Conservation (phyloP, 2,888 invertebrate genomes). For the Lasius fuliginosus region DNA sequence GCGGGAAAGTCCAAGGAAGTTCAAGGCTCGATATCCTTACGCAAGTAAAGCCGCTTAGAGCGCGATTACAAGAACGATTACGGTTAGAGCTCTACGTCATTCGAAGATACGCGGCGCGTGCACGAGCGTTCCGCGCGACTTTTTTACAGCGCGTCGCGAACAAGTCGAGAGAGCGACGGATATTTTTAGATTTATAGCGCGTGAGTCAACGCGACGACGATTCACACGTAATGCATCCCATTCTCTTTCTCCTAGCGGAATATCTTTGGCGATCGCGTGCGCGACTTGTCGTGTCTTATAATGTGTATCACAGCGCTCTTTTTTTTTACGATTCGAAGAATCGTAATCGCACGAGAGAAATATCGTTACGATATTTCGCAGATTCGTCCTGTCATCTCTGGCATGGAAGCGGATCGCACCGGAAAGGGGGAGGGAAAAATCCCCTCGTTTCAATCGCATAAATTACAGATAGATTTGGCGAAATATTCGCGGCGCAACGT, state of each 20-base stretch:
- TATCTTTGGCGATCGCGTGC: slow-evolving; percentile 56
- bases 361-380: not conserved
- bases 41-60: slow-evolving; percentile 40
- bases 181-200: slow-evolving; percentile 72
- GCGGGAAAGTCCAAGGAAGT: not conserved
- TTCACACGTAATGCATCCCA: slow-evolving; percentile 68
- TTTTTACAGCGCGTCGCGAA: slow-evolving; percentile 35
- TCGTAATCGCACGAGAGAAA: not conserved
- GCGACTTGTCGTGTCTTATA: slow-evolving; percentile 59
- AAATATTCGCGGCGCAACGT: slow-evolving; percentile 17
- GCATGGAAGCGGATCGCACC: not conserved
- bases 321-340: not conserved
- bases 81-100: slow-evolving; percentile 45
- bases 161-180: slow-evolving; percentile 41
- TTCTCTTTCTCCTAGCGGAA: slow-evolving; percentile 54
- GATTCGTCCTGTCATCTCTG: not conserved
- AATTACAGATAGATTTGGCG: slow-evolving; percentile 31
- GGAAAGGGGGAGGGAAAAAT: not conserved
- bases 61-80: slow-evolving; percentile 61
- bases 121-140: slow-evolving; percentile 27
- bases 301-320: not conserved
- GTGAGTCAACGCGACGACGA: slow-evolving; percentile 70
- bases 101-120: slow-evolving; percentile 2
- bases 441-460: not conserved
- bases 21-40: slow-evolving; percentile 43